These are phyloP conservation scores for Hyles lineata DNA, from an alignment of 2,888 invertebrate species.

Conservation along the genomic window DNA sequence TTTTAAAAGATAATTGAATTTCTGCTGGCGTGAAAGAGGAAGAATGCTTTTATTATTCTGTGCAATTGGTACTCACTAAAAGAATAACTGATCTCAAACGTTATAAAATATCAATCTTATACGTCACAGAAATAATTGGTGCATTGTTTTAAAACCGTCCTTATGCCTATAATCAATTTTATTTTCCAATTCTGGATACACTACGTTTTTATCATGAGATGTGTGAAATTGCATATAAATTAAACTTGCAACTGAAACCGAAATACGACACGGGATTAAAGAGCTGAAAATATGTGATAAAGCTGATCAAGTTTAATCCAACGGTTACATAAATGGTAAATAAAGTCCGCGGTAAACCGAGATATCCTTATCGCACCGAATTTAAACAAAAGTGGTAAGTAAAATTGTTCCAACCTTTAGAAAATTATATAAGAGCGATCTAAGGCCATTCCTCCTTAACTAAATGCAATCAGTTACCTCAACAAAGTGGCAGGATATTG, in stretches of 20 bases:
- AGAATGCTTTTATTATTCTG: not conserved
- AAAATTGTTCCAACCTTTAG: not conserved
- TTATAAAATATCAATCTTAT: too few species aligned
- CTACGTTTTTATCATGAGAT: too few species aligned
- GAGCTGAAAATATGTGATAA: not conserved
- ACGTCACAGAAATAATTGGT: too few species aligned
- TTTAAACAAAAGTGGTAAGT: not conserved
- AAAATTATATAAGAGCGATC: not conserved
- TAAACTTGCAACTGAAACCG: too few species aligned
- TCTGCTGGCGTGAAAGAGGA: not conserved
- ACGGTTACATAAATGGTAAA: not conserved
- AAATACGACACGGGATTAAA: not conserved
- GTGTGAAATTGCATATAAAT: too few species aligned
- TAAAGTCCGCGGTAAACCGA: not conserved
- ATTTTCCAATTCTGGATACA: too few species aligned
- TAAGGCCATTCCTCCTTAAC: not conserved
- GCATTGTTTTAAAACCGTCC: too few species aligned
- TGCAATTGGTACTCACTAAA: not conserved
- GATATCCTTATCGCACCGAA: not conserved
- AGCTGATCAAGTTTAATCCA: not conserved
- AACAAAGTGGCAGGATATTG: constrained; percentile 6
- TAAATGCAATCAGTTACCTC: constrained; percentile 3
- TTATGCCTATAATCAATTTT: too few species aligned
- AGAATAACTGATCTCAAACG: too few species aligned
- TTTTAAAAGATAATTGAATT: constrained; percentile 6